Evolutionary conservation across 1,140 invertebrate genomes (phyloP).

Genomic region (Marisa cornuarietis): DNA sequence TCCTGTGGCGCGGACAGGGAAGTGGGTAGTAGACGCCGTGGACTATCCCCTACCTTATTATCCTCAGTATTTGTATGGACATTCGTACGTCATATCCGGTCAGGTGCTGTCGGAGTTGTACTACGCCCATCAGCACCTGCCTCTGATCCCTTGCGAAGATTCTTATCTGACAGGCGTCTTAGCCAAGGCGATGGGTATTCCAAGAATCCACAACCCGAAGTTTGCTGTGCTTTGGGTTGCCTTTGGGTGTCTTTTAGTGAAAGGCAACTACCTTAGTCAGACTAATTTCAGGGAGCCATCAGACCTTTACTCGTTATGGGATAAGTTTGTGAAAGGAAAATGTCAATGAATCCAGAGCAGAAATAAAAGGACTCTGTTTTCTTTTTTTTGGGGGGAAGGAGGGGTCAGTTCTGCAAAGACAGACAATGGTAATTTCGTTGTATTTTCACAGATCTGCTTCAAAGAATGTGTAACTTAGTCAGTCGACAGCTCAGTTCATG

Average conservation of each 20-base stretch:
- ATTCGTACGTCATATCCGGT: conserved; percentile 51
- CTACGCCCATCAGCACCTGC: conserved; percentile 41
- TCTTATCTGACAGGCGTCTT: conserved; percentile 66
- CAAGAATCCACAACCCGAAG: conserved; percentile 17
- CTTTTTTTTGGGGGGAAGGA: too few relatives aligned
- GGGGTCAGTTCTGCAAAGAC: too few relatives aligned
- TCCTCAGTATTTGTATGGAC: conserved; percentile 49
- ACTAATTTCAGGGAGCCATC: conserved; percentile 5
- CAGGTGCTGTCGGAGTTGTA: conserved; percentile 37
- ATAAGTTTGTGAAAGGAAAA: background rate
- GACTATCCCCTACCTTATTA: conserved; percentile 44
- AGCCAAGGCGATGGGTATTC: conserved; percentile 39
- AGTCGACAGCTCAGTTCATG: too few relatives aligned
- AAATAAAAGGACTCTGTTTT: too few relatives aligned
- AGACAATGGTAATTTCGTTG: too few relatives aligned
- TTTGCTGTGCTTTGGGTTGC: background rate
- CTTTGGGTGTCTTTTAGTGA: background rate
- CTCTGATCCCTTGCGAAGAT: conserved; percentile 62
- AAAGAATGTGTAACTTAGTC: too few relatives aligned
- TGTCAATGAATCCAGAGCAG: background rate
- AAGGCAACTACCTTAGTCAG: conserved; percentile 1
- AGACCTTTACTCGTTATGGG: background rate
- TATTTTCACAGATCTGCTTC: too few relatives aligned
- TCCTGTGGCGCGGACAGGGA: conserved; percentile 27
- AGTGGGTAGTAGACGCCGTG: conserved; percentile 42